Percentiles rank a stretch among this genome's conserved stretches.
These are phyloP conservation scores for Rhodinocichla rosea DNA, from an alignment of 2,113 vertebrate genomes.

Conservation along the genomic window DNA sequence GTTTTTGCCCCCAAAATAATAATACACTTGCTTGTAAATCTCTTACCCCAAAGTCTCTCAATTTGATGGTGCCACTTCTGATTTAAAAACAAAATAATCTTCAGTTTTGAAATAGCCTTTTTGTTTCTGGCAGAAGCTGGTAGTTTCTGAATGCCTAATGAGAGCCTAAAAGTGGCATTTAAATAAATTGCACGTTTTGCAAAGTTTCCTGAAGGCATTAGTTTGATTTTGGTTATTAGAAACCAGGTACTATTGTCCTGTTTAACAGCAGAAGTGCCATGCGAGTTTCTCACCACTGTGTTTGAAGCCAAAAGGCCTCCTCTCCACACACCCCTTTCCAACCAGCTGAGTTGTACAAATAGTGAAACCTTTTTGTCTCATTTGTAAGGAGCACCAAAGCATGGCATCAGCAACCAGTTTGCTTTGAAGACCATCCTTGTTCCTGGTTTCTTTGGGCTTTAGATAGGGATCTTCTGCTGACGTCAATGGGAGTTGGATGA, in stretches of 20 bases:
- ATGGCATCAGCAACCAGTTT: neutral
- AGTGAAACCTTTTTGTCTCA: neutral
- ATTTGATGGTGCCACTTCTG: neutral
- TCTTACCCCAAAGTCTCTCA: neutral
- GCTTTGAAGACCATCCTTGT: neutral
- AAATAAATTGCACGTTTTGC: neutral
- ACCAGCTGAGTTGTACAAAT: neutral
- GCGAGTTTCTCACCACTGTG: neutral
- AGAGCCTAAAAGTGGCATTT: neutral
- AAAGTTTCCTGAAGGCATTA: neutral
- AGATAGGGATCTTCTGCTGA: slow-evolving; percentile 15
- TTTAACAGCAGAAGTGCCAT: neutral
- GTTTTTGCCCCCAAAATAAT: neutral
- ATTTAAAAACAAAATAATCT: neutral
- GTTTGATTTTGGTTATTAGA: neutral
- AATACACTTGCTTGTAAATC: neutral
- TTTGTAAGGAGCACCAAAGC: neutral
- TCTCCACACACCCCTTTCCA: neutral
- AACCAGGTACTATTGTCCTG: neutral
- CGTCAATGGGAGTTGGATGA: neutral
- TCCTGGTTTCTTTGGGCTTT: neutral
- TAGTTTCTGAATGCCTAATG: neutral
- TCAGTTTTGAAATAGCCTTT: neutral
- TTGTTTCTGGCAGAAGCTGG: neutral
- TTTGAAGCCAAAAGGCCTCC: neutral